These are phyloP conservation scores for Tiphia femorata DNA, from an alignment of 2,888 invertebrate species.

Conservation along the genomic window DNA sequence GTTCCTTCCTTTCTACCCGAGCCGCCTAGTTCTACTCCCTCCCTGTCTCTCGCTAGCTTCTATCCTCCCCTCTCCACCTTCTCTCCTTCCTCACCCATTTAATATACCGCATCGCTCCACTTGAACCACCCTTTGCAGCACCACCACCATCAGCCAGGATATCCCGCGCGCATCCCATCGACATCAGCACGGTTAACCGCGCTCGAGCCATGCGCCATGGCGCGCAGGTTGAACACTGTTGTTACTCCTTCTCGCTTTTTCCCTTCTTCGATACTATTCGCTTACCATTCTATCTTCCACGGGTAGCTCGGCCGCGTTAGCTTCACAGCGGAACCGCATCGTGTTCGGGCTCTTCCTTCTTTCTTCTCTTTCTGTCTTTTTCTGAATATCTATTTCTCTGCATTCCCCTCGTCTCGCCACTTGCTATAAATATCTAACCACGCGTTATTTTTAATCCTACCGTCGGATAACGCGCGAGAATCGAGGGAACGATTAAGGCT, in stretches of 20 bases:
- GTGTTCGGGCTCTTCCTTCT: constrained; percentile 8
- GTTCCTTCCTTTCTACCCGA: background rate
- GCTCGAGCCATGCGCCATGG: constrained; percentile 11
- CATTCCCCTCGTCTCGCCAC: background rate
- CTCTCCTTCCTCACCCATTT: constrained; percentile 30
- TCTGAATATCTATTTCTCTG: too few species aligned
- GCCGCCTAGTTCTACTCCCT: too few species aligned
- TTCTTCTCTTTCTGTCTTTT: constrained; percentile 11
- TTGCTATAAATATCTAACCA: constrained; percentile 61
- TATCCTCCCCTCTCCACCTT: constrained; percentile 1
- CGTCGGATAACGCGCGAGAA: too few species aligned
- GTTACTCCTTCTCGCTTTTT: background rate
- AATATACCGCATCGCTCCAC: constrained; percentile 49
- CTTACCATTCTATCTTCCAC: background rate
- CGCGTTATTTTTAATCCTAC: constrained; percentile 65
- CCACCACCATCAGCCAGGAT: too few species aligned
- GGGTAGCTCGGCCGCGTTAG: constrained; percentile 7
- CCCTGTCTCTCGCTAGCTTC: background rate
- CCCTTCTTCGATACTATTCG: background rate
- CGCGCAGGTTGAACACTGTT: background rate
- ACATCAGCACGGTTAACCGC: constrained; percentile 28
- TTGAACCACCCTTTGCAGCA: constrained; percentile 42
- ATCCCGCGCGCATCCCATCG: too few species aligned
- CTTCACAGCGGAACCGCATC: constrained; percentile 19
- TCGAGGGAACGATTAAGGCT: too few species aligned